phyloP scores from a whole-genome alignment of 2,797 vertebrate species.

The Hyperoplus immaculatus region DNA sequence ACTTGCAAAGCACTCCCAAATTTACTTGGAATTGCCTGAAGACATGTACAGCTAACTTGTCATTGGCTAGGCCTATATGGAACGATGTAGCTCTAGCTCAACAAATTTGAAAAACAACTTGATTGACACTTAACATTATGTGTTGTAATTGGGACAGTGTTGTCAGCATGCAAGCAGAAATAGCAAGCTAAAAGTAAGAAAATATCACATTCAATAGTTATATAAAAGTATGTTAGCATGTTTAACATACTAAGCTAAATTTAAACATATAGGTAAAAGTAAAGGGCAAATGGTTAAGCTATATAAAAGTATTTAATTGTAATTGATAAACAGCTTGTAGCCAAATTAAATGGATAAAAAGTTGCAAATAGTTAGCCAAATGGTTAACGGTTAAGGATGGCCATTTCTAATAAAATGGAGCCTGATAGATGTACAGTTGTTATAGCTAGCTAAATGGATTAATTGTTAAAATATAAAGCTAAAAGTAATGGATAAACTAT shows the following conservation, averaged over 20 bases:
- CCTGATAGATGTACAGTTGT: too few relatives aligned
- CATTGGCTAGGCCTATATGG: neutral
- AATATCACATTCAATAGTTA: neutral
- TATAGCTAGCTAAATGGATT: too few relatives aligned
- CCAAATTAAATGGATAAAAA: neutral
- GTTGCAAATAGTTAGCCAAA: too few relatives aligned
- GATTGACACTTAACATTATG: neutral
- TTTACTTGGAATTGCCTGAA: neutral
- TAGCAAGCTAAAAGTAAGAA: neutral
- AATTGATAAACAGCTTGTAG: neutral
- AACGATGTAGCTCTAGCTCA: neutral
- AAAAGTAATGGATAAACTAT: too few relatives aligned
- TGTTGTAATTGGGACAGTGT: neutral
- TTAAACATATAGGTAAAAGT: neutral
- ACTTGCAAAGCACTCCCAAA: neutral
- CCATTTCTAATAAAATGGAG: too few relatives aligned
- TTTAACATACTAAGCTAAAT: neutral
- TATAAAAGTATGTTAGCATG: neutral
- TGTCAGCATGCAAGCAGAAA: neutral
- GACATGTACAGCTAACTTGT: neutral
- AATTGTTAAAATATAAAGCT: too few relatives aligned
- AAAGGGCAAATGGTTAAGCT: neutral
- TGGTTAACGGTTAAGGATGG: too few relatives aligned
- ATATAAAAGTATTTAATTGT: too few relatives aligned
- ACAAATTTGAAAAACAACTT: neutral